phyloP scores from a whole-genome alignment of 1,140 invertebrate genomes.

The Cyclina sinensis region DNA sequence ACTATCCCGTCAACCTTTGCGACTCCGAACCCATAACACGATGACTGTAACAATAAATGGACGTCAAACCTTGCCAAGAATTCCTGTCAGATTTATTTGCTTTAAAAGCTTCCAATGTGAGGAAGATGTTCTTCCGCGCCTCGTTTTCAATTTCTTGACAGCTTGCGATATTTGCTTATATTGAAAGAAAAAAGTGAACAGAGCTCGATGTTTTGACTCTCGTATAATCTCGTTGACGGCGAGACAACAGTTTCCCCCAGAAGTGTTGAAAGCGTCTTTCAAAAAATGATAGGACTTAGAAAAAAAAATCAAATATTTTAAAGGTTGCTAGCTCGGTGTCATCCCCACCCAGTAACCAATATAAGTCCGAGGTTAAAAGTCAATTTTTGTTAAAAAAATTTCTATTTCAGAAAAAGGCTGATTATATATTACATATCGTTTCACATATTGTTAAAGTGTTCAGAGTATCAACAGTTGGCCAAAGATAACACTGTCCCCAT shows the following conservation, averaged over 20 bases:
- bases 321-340: no score
- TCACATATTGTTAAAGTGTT: no score
- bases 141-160: conserved; percentile 35
- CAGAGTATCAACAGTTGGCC: no score
- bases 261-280: no score
- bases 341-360: no score
- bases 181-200: conserved; percentile 6
- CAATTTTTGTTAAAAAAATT: no score
- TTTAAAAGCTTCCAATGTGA: conserved; percentile 53
- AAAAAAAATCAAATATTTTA: not conserved
- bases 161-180: conserved; percentile 52
- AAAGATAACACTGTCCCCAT: no score
- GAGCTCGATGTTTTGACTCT: not conserved
- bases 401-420: no score
- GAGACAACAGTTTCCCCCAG: not conserved
- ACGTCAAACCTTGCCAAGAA: conserved; percentile 35
- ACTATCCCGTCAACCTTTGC: conserved; percentile 42
- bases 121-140: not conserved
- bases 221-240: not conserved
- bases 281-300: no score
- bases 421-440: no score
- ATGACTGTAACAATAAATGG: conserved; percentile 39
- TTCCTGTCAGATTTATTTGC: conserved; percentile 59
- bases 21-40: conserved; percentile 55
- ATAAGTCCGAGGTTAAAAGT: no score